phyloP scores from a whole-genome alignment of 2,888 invertebrate species.

The Eristalinus sepulchralis region DNA sequence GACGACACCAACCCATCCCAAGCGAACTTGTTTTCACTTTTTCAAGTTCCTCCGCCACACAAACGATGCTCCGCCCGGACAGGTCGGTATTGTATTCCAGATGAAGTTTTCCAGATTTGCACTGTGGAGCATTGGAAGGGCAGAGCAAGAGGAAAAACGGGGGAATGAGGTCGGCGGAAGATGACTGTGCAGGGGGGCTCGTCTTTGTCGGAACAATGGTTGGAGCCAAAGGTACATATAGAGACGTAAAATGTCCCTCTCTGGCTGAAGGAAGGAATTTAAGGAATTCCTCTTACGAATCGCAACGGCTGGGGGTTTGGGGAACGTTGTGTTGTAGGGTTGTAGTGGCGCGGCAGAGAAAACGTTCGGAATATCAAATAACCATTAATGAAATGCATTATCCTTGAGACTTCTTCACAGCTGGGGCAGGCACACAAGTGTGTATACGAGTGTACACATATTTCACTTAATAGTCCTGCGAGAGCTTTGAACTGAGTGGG shows the following conservation, averaged over 20 bases:
- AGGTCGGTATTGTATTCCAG: constrained; percentile 29
- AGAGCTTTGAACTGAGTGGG: background rate
- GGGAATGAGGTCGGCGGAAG: constrained; percentile 32
- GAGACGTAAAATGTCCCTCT: constrained; percentile 1
- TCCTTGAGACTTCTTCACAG: constrained; percentile 9
- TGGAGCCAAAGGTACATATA: no score
- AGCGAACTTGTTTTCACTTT: constrained; percentile 57
- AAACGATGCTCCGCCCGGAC: background rate
- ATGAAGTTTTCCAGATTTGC: constrained; percentile 23
- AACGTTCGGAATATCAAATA: constrained; percentile 1
- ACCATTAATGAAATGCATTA: constrained; percentile 11
- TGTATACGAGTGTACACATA: background rate
- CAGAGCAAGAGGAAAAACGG: background rate
- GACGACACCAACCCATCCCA: constrained; percentile 7
- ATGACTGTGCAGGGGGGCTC: background rate
- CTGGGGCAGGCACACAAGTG: background rate
- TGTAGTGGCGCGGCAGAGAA: background rate
- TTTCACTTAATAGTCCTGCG: background rate
- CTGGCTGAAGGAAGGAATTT: constrained; percentile 13
- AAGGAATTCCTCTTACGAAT: constrained; percentile 4
- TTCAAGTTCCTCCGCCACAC: background rate
- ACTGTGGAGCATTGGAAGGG: constrained; percentile 35
- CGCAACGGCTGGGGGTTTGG: constrained; percentile 13
- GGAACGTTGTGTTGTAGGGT: background rate
- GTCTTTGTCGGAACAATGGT: background rate